Percentiles rank a stretch among this genome's conserved stretches.
These are phyloP conservation scores for Aptenodytes forsteri DNA, from an alignment of 2,113 vertebrate species.

Conservation along the genomic window DNA sequence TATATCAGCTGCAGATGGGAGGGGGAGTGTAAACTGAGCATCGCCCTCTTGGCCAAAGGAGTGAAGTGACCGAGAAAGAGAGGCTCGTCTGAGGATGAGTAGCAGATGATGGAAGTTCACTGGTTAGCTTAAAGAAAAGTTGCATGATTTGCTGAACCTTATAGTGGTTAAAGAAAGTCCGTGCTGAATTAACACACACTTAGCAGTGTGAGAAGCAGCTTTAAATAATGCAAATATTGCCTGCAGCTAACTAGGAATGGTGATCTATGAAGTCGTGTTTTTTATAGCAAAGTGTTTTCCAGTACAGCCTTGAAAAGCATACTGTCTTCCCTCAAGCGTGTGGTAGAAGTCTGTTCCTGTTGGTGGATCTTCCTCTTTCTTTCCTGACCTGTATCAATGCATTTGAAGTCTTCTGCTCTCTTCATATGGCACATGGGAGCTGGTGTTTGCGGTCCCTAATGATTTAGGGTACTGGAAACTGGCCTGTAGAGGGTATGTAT, in stretches of 20 bases:
- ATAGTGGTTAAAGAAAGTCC: neutral
- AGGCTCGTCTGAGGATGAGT: neutral
- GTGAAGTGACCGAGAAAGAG: neutral
- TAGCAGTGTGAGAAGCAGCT: neutral
- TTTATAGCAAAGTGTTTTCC: neutral
- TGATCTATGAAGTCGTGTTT: fast-evolving
- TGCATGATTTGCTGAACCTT: neutral
- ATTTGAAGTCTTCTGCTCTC: neutral
- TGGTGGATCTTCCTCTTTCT: neutral
- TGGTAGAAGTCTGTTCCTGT: neutral
- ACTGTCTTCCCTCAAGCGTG: neutral
- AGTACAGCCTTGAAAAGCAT: neutral
- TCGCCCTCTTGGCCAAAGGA: neutral
- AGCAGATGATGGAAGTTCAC: neutral
- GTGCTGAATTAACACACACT: neutral
- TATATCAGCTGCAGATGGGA: neutral
- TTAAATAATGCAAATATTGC: neutral
- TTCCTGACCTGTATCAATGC: neutral
- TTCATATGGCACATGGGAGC: neutral
- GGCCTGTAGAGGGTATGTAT: neutral
- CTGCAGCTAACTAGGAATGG: neutral
- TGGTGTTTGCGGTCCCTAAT: neutral
- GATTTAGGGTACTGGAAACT: neutral
- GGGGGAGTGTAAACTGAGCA: no score
- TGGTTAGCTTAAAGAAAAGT: neutral